Base-by-base conservation (phyloP, 2,113 vertebrate genomes). In the Hypomesus transpacificus region DNA sequence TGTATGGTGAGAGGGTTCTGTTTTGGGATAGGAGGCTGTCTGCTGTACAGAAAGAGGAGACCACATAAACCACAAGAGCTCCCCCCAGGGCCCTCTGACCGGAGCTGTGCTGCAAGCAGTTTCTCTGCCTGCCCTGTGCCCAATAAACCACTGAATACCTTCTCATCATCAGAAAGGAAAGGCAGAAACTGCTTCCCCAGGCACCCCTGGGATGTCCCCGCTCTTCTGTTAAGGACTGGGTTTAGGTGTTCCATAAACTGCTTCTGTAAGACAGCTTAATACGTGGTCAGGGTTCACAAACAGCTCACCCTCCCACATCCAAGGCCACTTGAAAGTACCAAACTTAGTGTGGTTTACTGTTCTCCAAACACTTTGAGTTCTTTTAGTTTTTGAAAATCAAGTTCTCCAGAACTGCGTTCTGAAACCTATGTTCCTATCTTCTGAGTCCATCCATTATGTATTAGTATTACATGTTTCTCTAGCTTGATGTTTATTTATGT, bases 121-220 rank as follows among this genome's bases (percentile, higher is more conserved):
- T 87, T 86, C 78, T 80, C 71, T 75, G 56, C 56, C 71, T 34
- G 31, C 31, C 31, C 75, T 61, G 54, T 82, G 75, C 77, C 26
- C 69, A 52, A 68, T 84, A 83, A 87, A 83, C 73, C 70, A 69
- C 31, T 26, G 71, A 75, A 77, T 76, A 62, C 3, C 58, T 66
- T 75, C 2, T 58, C 77, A 71, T 79, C 77, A 79, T 85, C 84
- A 78, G 69, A 85, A 87, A 56, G 74, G 1, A 26, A 14, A 58
- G 66, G 58, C 70, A 71, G 62, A 75, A 68, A 69, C 56, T 2
- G 26, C 13, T 20, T 18, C 56, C 65, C 61, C 16, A 1, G 59
- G 74, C 60, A 66, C 31, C n/a, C n/a, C 66, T 24, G 17, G 21
- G 34, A 46, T 59, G 14, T 53, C 2, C 18, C 6, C 51, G 21